phyloP scores from a whole-genome alignment of 2,888 invertebrate genomes.

The Halictus ligatus region DNA sequence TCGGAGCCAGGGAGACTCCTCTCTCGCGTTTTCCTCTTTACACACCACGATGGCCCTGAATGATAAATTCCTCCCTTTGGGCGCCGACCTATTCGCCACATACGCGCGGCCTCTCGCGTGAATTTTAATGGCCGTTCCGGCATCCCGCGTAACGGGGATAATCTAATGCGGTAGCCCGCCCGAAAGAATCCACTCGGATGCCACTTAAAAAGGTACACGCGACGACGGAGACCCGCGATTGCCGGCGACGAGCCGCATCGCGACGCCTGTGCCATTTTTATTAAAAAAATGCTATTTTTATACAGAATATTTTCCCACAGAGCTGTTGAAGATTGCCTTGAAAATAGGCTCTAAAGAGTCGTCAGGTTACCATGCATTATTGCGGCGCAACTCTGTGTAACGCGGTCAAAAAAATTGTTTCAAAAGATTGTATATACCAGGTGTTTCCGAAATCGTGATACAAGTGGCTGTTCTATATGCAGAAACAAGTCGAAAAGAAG shows the following conservation, averaged over 20 bases:
- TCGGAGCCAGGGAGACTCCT: neutral
- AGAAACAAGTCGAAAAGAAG: too few relatives aligned
- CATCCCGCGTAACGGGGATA: constrained; percentile 21
- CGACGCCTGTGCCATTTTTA: neutral
- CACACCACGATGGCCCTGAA: constrained; percentile 40
- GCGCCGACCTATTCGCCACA: constrained; percentile 38
- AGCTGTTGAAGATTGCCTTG: too few relatives aligned
- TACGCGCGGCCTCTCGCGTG: constrained; percentile 44
- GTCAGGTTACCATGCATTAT: too few relatives aligned
- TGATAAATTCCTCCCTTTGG: constrained; percentile 61
- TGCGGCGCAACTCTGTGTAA: neutral
- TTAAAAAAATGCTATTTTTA: constrained; percentile 4
- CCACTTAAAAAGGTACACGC: constrained; percentile 21
- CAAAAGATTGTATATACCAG: neutral
- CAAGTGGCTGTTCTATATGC: neutral
- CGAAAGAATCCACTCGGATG: constrained; percentile 17
- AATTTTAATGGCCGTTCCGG: constrained; percentile 52
- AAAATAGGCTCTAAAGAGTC: neutral
- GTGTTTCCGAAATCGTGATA: neutral
- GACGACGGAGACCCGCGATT: constrained; percentile 7
- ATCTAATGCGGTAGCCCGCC: constrained; percentile 24
- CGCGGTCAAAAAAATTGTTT: neutral
- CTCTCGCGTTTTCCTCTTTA: constrained; percentile 10
- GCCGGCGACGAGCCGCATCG: constrained; percentile 4
- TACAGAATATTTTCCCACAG: neutral